phyloP scores from a whole-genome alignment of 2,888 invertebrate genomes.

The Drosophila kuntzei region DNA sequence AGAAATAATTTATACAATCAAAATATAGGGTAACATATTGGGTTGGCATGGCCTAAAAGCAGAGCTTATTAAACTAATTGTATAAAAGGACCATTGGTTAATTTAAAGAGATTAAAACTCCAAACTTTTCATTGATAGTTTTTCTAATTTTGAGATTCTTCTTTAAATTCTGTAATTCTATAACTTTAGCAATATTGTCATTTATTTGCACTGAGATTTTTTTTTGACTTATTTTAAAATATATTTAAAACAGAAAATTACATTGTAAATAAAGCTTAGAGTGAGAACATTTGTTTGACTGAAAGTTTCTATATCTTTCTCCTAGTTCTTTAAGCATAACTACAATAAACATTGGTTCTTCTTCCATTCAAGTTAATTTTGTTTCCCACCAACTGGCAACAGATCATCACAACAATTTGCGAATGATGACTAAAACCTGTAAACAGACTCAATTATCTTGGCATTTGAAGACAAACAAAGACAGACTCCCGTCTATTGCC shows the following conservation, averaged over 20 bases:
- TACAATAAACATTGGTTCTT: neutral
- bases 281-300: too few relatives aligned
- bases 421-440: conserved; percentile 61
- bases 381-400: conserved; percentile 24
- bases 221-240: neutral
- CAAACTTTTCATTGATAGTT: too few relatives aligned
- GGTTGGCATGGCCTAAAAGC: neutral
- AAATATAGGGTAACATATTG: conserved; percentile 20
- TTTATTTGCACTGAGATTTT: too few relatives aligned
- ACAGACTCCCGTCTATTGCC: conserved; percentile 33
- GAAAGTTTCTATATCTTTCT: too few relatives aligned
- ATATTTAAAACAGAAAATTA: too few relatives aligned
- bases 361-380: neutral
- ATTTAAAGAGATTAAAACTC: too few relatives aligned
- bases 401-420: conserved; percentile 11
- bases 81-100: neutral
- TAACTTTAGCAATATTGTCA: too few relatives aligned
- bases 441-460: conserved; percentile 67
- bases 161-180: too few relatives aligned
- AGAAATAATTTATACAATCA: conserved; percentile 19
- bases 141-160: neutral
- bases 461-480: conserved; percentile 36
- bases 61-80: neutral
- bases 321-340: neutral
- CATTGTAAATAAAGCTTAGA: too few relatives aligned